Evolutionary conservation across 2,888 invertebrate genomes (phyloP).

Genomic region (Monopis laevigella): DNA sequence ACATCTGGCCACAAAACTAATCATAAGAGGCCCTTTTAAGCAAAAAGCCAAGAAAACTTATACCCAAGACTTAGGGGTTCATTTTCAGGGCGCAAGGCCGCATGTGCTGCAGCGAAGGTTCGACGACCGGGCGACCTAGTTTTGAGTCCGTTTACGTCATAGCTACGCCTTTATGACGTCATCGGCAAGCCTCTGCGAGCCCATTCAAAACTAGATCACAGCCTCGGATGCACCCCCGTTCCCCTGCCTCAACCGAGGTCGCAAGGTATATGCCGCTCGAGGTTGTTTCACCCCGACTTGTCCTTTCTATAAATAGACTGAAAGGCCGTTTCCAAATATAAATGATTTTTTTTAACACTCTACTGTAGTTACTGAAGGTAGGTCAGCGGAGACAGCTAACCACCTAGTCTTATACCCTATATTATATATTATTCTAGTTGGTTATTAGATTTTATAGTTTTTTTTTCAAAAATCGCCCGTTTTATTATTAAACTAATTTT

Average conservation of each 20-base stretch:
- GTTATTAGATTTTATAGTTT: too few relatives aligned
- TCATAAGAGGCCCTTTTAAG: too few relatives aligned
- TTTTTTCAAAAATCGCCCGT: too few relatives aligned
- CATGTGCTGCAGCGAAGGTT: constrained; percentile 42
- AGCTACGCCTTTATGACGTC: constrained; percentile 59
- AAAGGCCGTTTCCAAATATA: constrained; percentile 6
- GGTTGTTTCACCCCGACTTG: constrained; percentile 5
- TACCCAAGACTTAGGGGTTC: constrained; percentile 4
- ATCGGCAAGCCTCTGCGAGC: constrained; percentile 45
- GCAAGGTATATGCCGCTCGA: constrained; percentile 3
- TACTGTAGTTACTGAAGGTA: too few relatives aligned
- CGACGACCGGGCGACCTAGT: constrained; percentile 54
- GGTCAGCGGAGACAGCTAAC: too few relatives aligned
- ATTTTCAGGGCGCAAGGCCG: constrained; percentile 26
- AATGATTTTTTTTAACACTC: too few relatives aligned
- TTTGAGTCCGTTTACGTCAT: constrained; percentile 50
- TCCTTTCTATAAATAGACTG: constrained; percentile 3
- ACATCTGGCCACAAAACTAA: too few relatives aligned
- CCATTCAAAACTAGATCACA: constrained; percentile 63
- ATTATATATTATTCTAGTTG: too few relatives aligned
- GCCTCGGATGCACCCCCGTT: constrained; percentile 26
- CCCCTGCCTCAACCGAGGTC: not conserved
- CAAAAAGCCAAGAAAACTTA: too few relatives aligned
- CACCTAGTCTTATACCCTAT: too few relatives aligned
- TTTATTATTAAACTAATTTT: too few relatives aligned